phyloP scores from a whole-genome alignment of 2,797 vertebrate species.

The Acanthopagrus latus region DNA sequence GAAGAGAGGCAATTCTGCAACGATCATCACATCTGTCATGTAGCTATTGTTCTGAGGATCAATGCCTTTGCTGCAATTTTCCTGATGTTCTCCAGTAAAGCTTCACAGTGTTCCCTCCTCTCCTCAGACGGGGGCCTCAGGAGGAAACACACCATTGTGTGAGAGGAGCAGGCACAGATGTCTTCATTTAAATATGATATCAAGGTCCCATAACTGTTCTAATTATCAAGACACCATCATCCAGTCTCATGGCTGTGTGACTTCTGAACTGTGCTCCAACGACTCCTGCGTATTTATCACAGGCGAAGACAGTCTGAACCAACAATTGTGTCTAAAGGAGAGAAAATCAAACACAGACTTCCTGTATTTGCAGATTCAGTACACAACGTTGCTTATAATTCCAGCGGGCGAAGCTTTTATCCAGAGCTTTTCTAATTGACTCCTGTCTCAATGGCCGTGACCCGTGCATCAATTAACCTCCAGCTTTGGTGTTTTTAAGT shows the following conservation, averaged over 20 bases:
- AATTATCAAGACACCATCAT: slow-evolving; percentile 34
- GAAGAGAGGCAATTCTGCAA: slow-evolving; percentile 66
- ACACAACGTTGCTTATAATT: slow-evolving; percentile 39
- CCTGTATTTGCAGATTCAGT: slow-evolving; percentile 34
- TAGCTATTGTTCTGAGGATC: slow-evolving; percentile 76
- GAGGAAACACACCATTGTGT: slow-evolving; percentile 36
- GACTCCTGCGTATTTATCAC: slow-evolving; percentile 3
- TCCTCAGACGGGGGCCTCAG: slow-evolving; percentile 35
- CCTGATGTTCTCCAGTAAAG: slow-evolving; percentile 45
- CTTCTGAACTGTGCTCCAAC: slow-evolving; percentile 13
- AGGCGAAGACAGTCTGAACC: slow-evolving; percentile 3
- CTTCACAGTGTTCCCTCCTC: slow-evolving; percentile 43
- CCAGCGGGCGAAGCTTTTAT: slow-evolving; percentile 50
- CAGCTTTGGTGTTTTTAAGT: slow-evolving; percentile 52
- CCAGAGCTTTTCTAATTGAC: slow-evolving; percentile 56
- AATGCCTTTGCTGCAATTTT: slow-evolving; percentile 73
- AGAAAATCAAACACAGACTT: slow-evolving; percentile 2
- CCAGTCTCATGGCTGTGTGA: slow-evolving; percentile 1
- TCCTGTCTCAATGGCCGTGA: slow-evolving; percentile 55
- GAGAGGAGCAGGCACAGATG: slow-evolving; percentile 23
- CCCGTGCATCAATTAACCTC: slow-evolving; percentile 60
- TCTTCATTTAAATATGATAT: slow-evolving; percentile 33
- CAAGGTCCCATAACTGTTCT: slow-evolving; percentile 17
- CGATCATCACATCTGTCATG: slow-evolving; percentile 80
- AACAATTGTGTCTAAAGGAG: slow-evolving; percentile 4